These are phyloP conservation scores for Pyrochroa serraticornis DNA, from an alignment of 2,888 invertebrate genomes.

Conservation along the genomic window DNA sequence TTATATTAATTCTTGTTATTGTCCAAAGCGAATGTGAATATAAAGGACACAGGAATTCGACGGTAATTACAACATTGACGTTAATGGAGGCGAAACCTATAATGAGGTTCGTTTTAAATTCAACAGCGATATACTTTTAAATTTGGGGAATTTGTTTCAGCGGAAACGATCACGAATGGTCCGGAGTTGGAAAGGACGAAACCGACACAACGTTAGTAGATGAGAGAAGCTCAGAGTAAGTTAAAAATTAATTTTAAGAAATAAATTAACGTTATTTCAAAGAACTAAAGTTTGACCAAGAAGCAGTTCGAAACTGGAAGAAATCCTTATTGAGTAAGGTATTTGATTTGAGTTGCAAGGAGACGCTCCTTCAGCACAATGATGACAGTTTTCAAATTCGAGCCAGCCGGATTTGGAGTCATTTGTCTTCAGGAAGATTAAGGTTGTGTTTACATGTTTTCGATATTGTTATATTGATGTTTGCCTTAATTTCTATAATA, in stretches of 20 bases:
- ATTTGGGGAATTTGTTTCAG: conserved; percentile 13
- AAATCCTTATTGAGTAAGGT: too few species aligned
- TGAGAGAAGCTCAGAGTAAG: conserved; percentile 19
- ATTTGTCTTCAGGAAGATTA: too few species aligned
- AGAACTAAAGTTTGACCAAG: conserved; percentile 20
- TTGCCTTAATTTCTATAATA: too few species aligned
- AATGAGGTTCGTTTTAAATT: conserved; percentile 29
- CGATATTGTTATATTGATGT: too few species aligned
- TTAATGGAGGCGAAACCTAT: conserved; percentile 31
- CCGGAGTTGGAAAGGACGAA: conserved; percentile 7
- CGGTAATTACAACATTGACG: conserved; percentile 30
- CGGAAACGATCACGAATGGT: not conserved
- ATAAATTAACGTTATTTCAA: not conserved
- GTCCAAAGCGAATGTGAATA: conserved; percentile 36
- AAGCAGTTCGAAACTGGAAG: too few species aligned
- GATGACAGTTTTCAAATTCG: too few species aligned
- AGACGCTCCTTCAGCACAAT: too few species aligned
- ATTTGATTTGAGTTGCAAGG: too few species aligned
- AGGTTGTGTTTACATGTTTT: too few species aligned
- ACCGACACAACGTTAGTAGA: conserved; percentile 15
- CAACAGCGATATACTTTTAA: not conserved
- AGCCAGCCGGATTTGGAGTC: too few species aligned
- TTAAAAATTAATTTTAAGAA: not conserved
- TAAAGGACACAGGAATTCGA: conserved; percentile 33
- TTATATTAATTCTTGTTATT: conserved; percentile 21